Conservation (phyloP, 2,113 vertebrate species). For the Neolamprologus caudopunctatus region DNA sequence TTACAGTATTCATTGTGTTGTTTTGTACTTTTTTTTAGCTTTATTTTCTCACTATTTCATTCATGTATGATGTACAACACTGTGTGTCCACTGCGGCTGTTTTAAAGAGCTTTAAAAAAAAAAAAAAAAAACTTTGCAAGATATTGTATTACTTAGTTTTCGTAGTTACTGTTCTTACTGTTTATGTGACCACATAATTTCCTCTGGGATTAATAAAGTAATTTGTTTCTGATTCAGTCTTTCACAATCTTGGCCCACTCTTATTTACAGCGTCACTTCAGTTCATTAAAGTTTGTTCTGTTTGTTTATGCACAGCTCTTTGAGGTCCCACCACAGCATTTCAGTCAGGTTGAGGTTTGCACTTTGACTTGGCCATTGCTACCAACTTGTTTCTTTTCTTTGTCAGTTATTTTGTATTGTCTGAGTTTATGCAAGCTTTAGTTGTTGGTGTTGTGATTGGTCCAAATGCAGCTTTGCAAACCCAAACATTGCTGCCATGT, state of each 20-base stretch:
- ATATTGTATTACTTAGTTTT: background rate
- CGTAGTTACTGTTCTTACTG: background rate
- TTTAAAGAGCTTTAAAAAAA: background rate
- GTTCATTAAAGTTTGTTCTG: background rate
- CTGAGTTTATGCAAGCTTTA: background rate
- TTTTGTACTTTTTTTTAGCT: background rate
- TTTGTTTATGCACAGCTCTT: background rate
- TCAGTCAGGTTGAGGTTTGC: background rate
- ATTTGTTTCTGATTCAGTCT: background rate
- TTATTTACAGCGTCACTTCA: background rate
- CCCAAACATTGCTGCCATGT: background rate
- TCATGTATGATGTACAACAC: background rate
- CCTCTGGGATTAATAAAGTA: background rate
- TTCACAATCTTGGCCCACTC: background rate
- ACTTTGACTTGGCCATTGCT: background rate
- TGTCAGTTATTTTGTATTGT: background rate
- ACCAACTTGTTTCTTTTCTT: background rate
- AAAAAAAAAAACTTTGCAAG: background rate
- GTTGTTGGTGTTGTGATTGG: background rate
- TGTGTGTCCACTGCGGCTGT: background rate
- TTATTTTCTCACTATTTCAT: background rate
- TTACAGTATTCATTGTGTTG: background rate
- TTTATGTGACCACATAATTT: background rate
- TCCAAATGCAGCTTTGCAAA: background rate
- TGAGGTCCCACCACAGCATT: background rate